Base-by-base conservation (phyloP, 1,140 invertebrate species). In the Proctacanthus coquilletti region DNA sequence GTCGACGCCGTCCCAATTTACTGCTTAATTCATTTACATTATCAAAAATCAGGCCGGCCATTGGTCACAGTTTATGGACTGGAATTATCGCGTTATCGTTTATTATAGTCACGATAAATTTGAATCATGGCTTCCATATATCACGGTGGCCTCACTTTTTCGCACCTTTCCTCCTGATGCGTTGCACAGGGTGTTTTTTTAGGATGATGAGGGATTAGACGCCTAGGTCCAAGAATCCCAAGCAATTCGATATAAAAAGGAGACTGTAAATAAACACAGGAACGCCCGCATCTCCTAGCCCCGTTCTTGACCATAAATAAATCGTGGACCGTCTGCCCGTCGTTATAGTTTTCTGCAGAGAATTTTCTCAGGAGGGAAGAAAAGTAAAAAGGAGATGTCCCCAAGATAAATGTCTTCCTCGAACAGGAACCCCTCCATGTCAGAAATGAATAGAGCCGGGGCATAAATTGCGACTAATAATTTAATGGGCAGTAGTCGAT, bases 401-500 rank as follows among this genome's bases (percentile, higher is more conserved):
- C n/a, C n/a, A 27, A 27, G 23, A 27, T 27, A 27, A 27, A 27
- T 27, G 23, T 27, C 23, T 27, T 27, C 13, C 13, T 13, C 13
- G 23, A 13, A 27, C 23, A 27, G 13, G 23, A 13, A 13, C 8
- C 8, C 13, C 23, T 13, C 23, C 23, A 9, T 27, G 8, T 27
- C 23, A 27, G 23, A 9, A 27, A 8, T 27, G 23, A 27, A 27
- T 27, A 8, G 23, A 27, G 23, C 8, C 8, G 34, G 13, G 19
- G 17, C 13, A 35, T 35, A 35, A 35, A 35, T 35, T 35, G 34
- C 17, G 17, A 18, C 34, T 35, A 35, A 35, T 35, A 35, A 35
- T 35, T 35, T 35, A 35, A 35, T 35, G 34, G 34, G 34, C 34
- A 35, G 34, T 35, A 18, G 34, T 35, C 15, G 34, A 35, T 35